These are phyloP conservation scores for Drosophila saltans DNA, from an alignment of 1,140 invertebrate genomes.

Conservation along the genomic window DNA sequence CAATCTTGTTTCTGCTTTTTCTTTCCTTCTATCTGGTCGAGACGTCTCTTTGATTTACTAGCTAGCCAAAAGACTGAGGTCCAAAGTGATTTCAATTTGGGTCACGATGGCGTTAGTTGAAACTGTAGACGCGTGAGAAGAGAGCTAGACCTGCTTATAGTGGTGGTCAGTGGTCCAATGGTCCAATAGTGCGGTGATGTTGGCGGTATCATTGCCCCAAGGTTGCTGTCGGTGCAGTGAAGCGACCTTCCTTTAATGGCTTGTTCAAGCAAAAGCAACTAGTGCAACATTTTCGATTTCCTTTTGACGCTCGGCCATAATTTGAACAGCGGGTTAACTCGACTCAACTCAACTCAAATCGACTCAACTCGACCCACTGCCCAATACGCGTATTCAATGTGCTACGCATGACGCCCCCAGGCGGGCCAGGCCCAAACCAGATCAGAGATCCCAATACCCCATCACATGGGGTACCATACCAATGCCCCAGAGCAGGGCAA, in stretches of 20 bases:
- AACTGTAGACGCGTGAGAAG: constrained; percentile 74
- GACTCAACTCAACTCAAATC: constrained; percentile 41
- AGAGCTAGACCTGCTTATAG: constrained; percentile 26
- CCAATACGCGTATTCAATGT: constrained; percentile 26
- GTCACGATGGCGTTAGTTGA: constrained; percentile 63
- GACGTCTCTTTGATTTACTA: constrained; percentile 22
- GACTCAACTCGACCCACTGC: constrained; percentile 48
- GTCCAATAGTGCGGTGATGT: background rate
- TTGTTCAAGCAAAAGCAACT: constrained; percentile 47
- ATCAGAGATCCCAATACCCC: background rate
- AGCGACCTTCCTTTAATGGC: constrained; percentile 77
- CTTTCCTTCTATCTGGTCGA: constrained; percentile 11
- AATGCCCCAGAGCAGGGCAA: constrained; percentile 46
- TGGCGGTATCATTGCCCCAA: constrained; percentile 48
- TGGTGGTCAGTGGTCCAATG: constrained; percentile 26
- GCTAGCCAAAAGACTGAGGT: constrained; percentile 19
- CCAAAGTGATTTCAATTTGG: constrained; percentile 58
- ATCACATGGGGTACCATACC: background rate
- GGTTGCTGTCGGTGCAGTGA: constrained; percentile 56
- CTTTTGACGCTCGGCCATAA: constrained; percentile 61
- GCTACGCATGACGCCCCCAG: constrained; percentile 51
- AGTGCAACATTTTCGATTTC: constrained; percentile 74
- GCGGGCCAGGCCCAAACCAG: constrained; percentile 31
- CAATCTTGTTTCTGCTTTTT: constrained; percentile 53
- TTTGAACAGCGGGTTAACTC: constrained; percentile 61